Conservation (phyloP, 2,888 invertebrate species). For the Drosophila siamana region DNA sequence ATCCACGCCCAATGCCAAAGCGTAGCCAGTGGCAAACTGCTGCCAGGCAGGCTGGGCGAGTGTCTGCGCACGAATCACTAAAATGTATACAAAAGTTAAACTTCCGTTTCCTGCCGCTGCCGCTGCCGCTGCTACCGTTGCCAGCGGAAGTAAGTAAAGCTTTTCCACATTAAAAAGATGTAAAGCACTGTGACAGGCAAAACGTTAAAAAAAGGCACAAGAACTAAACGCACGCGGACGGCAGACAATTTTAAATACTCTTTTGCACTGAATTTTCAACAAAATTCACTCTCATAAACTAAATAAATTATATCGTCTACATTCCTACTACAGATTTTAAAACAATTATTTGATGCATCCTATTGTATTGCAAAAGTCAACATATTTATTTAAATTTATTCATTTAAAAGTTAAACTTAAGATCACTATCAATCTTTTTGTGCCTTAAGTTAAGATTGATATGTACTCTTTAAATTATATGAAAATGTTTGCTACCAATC, state of each 20-base stretch:
- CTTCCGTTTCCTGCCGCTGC: conserved; percentile 75
- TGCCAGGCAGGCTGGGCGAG: conserved; percentile 43
- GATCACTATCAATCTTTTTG: not conserved
- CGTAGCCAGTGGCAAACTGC: conserved; percentile 27
- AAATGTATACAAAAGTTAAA: conserved; percentile 81
- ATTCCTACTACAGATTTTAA: too few species aligned
- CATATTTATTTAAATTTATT: not conserved
- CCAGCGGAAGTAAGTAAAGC: conserved; percentile 79
- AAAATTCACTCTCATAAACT: too few species aligned
- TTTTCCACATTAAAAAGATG: conserved; percentile 81
- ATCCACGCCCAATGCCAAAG: conserved; percentile 2
- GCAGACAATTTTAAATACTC: conserved; percentile 36
- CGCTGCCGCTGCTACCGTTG: conserved; percentile 54
- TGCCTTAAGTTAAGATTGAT: too few species aligned
- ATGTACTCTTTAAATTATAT: too few species aligned
- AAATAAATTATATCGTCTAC: too few species aligned
- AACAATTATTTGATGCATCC: too few species aligned
- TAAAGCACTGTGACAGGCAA: conserved; percentile 69
- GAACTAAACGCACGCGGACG: not conserved
- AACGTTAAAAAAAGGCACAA: conserved; percentile 30
- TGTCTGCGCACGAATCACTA: conserved; percentile 80
- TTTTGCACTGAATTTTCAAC: not conserved
- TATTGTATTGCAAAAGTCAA: too few species aligned
- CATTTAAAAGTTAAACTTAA: not conserved
- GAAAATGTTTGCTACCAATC: too few species aligned